Evolutionary conservation across 2,797 vertebrate genomes (phyloP), one percentile per base, ranked within the genome.

Genomic region (Sebastes iracundus): DNA sequence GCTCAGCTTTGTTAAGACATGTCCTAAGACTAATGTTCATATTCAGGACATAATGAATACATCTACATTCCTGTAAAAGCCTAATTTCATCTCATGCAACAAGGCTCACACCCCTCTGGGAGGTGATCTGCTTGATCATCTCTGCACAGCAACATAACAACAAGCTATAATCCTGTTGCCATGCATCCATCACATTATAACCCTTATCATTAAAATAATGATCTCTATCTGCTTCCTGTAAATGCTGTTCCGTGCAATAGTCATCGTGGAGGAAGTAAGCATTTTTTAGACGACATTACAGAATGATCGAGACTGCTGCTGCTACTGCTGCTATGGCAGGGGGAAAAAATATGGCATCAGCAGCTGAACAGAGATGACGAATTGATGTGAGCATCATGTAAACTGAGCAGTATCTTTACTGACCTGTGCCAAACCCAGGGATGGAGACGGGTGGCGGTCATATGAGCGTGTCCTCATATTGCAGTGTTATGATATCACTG

Each of bases 401-500:
- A 67, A 72, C 30, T 22, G 25, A 56, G 64, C 7, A 3, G 49
- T 7, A 20, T 68, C 14, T 71, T 71, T 12, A 93, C 93, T 87
- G 72, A 94, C 94, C 94, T 93, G 89, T 56, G 77, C 78, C 23
- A 35, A 27, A 76, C 6, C 64, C 65, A 23, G 76, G 58, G 83
- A 90, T 81, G 86, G 69, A 79, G 87, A 80, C 23, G 73, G 72
- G 70, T 72, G 72, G 13, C 78, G 74, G 77, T 82, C 85, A 89
- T 63, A 76, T 65, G 80, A 84, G 77, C 58, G 42, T 35, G 70
- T 87, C 87, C 90, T 92, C 90, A 91, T 87, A 74, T 89, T 94
- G 92, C 94, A 92, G 93, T 90, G 90, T 94, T 93, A 72, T 90
- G 91, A 88, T 92, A 92, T 92, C 90, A 88, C 90, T 87, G 92